Conservation (phyloP, 2,797 vertebrate species). For the Danio choprae region DNA sequence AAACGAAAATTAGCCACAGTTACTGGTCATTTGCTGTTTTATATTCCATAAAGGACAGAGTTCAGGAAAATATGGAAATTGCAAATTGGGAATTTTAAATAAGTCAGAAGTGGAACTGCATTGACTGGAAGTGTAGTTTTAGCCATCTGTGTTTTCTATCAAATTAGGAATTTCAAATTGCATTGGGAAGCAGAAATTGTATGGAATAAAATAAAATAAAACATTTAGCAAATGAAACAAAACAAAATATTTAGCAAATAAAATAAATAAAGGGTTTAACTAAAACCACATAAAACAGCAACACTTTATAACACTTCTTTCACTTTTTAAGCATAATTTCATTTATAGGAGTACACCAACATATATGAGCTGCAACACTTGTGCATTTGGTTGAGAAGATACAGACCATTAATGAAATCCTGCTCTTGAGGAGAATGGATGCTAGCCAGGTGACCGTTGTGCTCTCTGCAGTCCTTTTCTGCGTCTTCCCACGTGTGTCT, state of each 20-base stretch:
- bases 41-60: neutral
- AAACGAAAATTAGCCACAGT: slow-evolving; percentile 10
- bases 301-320: too few relatives aligned
- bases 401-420: slow-evolving; percentile 88
- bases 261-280: too few relatives aligned
- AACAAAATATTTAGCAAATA: too few relatives aligned
- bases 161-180: too few relatives aligned
- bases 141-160: too few relatives aligned
- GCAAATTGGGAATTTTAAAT: neutral
- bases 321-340: neutral
- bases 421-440: slow-evolving; percentile 91
- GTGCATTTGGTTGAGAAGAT: neutral
- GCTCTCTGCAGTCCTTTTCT: slow-evolving; percentile 91
- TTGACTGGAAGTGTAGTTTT: too few relatives aligned
- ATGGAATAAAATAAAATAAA: too few relatives aligned
- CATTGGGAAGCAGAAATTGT: too few relatives aligned
- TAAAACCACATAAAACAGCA: too few relatives aligned
- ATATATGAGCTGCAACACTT: neutral
- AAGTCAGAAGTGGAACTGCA: too few relatives aligned
- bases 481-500: slow-evolving; percentile 95
- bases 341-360: neutral
- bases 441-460: slow-evolving; percentile 91
- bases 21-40: neutral
- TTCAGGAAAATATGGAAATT: neutral
- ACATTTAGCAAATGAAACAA: too few relatives aligned